Base-by-base conservation (phyloP, 1,140 invertebrate genomes). In the Trichogramma pretiosum region DNA sequence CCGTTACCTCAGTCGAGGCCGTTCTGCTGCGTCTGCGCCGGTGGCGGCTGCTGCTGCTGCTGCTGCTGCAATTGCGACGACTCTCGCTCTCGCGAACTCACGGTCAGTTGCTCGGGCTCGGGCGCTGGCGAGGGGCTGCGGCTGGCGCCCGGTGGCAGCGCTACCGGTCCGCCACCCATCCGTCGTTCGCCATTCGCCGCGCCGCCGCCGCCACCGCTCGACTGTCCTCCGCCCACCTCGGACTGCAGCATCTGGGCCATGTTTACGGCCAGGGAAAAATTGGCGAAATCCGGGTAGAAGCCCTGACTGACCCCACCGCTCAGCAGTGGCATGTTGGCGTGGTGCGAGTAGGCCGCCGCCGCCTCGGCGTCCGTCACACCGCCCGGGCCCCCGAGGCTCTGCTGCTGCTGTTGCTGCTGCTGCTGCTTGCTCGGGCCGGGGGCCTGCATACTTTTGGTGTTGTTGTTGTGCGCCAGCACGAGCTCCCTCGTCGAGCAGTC, bases 161-260 rank as follows among this genome's bases (percentile, higher is more conserved):
- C n/a, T n/a, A n/a, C n/a, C n/a, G n/a, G n/a, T n/a, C n/a, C n/a
- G n/a, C n/a, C n/a, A n/a, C n/a, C n/a, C n/a, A n/a, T n/a, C n/a
- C 52, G 35, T 2, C 50, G 30, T 4, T 52, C 48, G 0, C 56
- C 47, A 32, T 59, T 62, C 37, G 51, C 40, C 10, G 64, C n/a
- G 0, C 43, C 38, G 8, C 56, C 16, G 0, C 56, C 40, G 9
- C 68, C 66, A 37, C 50, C 62, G 2, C 55, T 51, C 28, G 80
- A 79, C 55, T 84, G 84, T 53, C 87, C 85, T 48, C n/a, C 76
- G 80, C 1, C n/a, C n/a, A n/a, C n/a, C n/a, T n/a, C n/a, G n/a
- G 84, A 85, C 9, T 85, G 85, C 53, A 89, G 61, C 26, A 88
- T 68, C 59, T 89, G 86, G 24, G 88, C 76, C 85, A 89, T 89